A percentile compares a stretch with the other conserved stretches of the same genome.
These are phyloP conservation scores for Trachurus trachurus DNA, from an alignment of 2,797 vertebrate genomes.

Conservation along the genomic window DNA sequence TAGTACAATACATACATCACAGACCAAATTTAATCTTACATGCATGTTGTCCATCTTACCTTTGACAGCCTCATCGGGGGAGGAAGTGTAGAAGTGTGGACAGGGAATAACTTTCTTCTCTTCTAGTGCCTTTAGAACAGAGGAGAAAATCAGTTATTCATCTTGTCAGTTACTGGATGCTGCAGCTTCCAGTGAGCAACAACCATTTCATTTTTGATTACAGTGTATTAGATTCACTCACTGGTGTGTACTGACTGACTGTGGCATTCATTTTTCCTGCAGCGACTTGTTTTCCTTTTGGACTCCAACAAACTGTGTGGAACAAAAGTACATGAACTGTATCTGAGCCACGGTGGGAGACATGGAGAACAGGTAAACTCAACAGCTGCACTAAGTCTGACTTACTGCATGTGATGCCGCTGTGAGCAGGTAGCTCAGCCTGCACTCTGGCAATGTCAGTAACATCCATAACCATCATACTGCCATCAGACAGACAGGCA, in stretches of 20 bases:
- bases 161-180: neutral
- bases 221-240: slow-evolving; percentile 81
- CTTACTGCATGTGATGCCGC: slow-evolving; percentile 93
- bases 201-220: neutral
- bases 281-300: slow-evolving; percentile 97
- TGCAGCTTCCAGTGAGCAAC: neutral
- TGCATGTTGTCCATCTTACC: slow-evolving; percentile 78
- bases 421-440: slow-evolving; percentile 86
- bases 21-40: neutral
- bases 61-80: slow-evolving; percentile 93
- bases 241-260: slow-evolving; percentile 95
- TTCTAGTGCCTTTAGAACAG: slow-evolving; percentile 88
- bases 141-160: slow-evolving; percentile 19
- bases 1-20: neutral
- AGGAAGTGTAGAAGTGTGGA: slow-evolving; percentile 92
- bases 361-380: neutral
- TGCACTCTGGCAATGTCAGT: slow-evolving; percentile 85
- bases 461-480: slow-evolving; percentile 92
- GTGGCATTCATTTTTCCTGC: slow-evolving; percentile 94
- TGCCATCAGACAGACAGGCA: slow-evolving; percentile 91
- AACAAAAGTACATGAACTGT: slow-evolving; percentile 33
- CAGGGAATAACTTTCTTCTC: slow-evolving; percentile 95
- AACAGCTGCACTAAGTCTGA: slow-evolving; percentile 38
- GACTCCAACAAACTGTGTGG: slow-evolving; percentile 95
- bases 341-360: neutral